Conservation (phyloP, 2,888 invertebrate genomes). For the Acrobasis suavella region DNA sequence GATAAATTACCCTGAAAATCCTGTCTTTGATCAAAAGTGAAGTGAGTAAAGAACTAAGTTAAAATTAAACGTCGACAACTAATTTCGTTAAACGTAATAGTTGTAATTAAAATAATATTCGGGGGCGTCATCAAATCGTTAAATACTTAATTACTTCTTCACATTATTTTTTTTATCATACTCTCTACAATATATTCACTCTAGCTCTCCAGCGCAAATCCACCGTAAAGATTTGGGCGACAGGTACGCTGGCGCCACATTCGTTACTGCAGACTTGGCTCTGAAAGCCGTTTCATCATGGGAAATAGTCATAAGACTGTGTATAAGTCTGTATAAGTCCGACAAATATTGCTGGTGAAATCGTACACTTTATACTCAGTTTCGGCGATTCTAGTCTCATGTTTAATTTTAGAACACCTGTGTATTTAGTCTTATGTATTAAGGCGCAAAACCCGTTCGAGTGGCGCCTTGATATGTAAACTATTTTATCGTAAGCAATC, state of each 20-base stretch:
- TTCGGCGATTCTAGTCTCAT: conserved; percentile 14
- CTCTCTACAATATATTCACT: background rate
- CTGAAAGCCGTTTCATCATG: conserved; percentile 16
- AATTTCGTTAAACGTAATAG: no score
- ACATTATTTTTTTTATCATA: no score
- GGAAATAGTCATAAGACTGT: background rate
- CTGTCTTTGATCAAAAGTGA: no score
- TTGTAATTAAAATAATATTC: no score
- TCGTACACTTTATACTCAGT: conserved; percentile 12
- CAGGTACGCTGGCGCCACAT: conserved; percentile 19
- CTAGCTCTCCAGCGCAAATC: conserved; percentile 5
- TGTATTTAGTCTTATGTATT: background rate
- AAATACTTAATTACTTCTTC: background rate
- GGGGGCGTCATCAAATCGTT: background rate
- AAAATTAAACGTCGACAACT: no score
- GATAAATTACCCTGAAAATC: no score
- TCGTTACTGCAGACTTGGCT: conserved; percentile 19
- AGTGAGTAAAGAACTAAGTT: no score
- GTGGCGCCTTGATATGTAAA: no score
- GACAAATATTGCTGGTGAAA: conserved; percentile 13
- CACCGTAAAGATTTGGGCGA: conserved; percentile 12
- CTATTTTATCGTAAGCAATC: no score
- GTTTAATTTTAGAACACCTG: conserved; percentile 8
- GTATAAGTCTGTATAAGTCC: background rate
- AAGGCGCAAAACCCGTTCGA: no score